These are phyloP conservation scores for Zosterops pallidus DNA, from an alignment of 2,113 vertebrate genomes.

Conservation along the genomic window DNA sequence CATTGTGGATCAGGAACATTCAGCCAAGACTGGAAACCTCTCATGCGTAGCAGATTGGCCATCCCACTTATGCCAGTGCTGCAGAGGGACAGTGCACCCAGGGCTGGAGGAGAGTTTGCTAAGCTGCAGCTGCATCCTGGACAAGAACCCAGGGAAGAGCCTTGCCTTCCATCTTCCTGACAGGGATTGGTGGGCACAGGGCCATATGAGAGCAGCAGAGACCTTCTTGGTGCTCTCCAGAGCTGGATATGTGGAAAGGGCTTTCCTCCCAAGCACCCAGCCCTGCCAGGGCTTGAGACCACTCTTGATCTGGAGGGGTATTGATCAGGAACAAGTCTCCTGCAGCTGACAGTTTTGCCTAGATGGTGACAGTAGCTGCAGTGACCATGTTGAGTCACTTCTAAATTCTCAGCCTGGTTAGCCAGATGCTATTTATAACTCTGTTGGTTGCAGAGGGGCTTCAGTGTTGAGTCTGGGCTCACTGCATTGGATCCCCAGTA, in stretches of 20 bases:
- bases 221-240: not conserved
- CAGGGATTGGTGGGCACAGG: not conserved
- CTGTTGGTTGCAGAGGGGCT: not conserved
- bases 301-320: not conserved
- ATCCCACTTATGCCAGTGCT: not conserved
- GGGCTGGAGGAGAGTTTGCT: not conserved
- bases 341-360: not conserved
- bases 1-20: not conserved
- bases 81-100: not conserved
- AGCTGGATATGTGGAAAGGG: not conserved
- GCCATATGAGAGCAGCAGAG: not conserved
- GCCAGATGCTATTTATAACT: not conserved
- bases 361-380: not conserved
- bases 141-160: not conserved
- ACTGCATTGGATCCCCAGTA: not conserved
- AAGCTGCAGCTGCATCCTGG: not conserved
- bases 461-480: not conserved
- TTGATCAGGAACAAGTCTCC: not conserved
- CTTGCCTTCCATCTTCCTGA: not conserved
- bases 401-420: not conserved
- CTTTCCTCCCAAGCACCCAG: not conserved
- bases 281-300: not conserved
- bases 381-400: not conserved
- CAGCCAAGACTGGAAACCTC: conserved; percentile 12
- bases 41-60: not conserved